Conservation (phyloP, 2,113 vertebrate genomes). For the Entelurus aequoreus region DNA sequence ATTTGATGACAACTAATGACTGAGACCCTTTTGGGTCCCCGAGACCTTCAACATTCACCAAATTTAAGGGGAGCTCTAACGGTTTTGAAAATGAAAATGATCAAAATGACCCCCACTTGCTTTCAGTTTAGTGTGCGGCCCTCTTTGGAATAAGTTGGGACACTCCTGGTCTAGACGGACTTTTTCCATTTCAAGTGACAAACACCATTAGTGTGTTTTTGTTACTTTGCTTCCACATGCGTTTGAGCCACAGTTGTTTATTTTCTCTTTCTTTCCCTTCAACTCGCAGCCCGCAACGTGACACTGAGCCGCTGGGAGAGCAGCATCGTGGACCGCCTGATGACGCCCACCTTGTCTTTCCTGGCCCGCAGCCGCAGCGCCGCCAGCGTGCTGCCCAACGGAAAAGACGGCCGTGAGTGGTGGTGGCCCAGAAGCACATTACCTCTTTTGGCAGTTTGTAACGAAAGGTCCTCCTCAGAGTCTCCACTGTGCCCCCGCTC, state of each 20-base stretch:
- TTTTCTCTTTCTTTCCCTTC: constrained; percentile 3
- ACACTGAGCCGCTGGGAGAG: constrained; percentile 93
- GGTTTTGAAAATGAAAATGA: no score
- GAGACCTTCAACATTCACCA: no score
- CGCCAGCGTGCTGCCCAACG: constrained; percentile 82
- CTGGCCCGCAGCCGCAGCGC: constrained; percentile 93
- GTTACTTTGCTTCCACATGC: neutral
- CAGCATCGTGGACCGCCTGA: constrained; percentile 95
- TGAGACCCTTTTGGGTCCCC: no score
- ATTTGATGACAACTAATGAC: no score
- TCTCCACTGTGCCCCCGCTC: constrained; percentile 89
- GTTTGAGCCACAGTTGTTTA: neutral
- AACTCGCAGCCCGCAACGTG: constrained; percentile 77
- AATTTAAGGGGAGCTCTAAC: no score
- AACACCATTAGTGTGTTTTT: neutral
- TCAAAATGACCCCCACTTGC: no score
- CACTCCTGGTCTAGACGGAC: no score
- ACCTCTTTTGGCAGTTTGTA: neutral
- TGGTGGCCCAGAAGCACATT: no score
- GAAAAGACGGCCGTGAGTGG: constrained; percentile 85
- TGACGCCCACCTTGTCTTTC: constrained; percentile 95
- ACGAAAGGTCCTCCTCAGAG: constrained; percentile 57
- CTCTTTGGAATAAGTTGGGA: no score
- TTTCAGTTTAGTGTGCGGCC: no score
- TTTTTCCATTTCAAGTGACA: no score